Evolutionary conservation across 2,888 invertebrate species (phyloP), one percentile per base, ranked within the genome.

Genomic region (Opisthograptis luteolata): DNA sequence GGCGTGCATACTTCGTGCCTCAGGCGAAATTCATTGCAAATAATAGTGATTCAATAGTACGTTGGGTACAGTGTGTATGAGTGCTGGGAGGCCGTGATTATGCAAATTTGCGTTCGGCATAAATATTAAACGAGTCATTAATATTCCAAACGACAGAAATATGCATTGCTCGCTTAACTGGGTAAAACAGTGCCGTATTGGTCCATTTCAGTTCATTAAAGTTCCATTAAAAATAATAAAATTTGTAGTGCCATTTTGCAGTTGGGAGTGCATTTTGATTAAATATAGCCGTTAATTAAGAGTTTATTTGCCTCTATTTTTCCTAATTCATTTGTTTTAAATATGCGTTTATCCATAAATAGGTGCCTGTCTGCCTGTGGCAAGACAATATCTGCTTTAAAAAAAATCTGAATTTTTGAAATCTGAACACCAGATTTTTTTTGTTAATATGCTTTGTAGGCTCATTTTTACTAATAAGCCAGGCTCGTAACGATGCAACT

Each of bases 71-170:
- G 63, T 70, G 72, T 76, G 70, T 75, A 78, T 77, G 81, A 74
- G 79, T 77, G 80, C 79, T 78, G 82, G 72, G 80, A 74, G 84
- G 71, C 81, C 69, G 84, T 88, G 89, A 90, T 90, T 89, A 89
- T 90, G 89, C 85, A 90, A 89, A 90, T 89, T 84, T 84, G 82
- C 76, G 75, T 76, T 76, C 85, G 81, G 80, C 88, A 88, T 90
- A 90, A 90, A 90, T 90, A 89, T 89, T 88, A 85, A 89, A 85
- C 86, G 84, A 79, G 66, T 70, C 88, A 89, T 90, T 89, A 89
- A 89, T 89, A 89, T 90, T 88, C 89, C 75, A 79, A 74, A 77
- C 81, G 85, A 79, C 84, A 84, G 84, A 81, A 83, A 85, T 83
- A 81, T 85, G 84, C 84, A 84, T 84, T 84, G 84, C 80, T 82